These are phyloP conservation scores for Anarrhichthys ocellatus DNA, from an alignment of 2,113 vertebrate species.

Conservation along the genomic window DNA sequence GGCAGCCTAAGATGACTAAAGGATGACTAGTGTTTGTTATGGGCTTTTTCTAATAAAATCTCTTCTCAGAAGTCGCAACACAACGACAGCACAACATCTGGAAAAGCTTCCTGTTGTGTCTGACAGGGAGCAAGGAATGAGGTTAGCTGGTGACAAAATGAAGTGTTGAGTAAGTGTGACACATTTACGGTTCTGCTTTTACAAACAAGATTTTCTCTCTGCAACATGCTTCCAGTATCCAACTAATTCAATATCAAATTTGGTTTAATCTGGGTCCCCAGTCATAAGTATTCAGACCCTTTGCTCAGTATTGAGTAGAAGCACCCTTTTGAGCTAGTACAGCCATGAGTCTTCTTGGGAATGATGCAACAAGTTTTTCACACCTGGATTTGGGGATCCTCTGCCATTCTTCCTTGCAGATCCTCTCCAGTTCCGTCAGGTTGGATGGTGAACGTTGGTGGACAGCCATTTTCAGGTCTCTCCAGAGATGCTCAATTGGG, in stretches of 20 bases:
- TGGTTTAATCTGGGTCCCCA: neutral
- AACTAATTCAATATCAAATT: conserved; percentile 10
- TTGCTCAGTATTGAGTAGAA: too few species aligned
- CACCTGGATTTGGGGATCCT: too few species aligned
- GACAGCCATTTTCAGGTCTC: too few species aligned
- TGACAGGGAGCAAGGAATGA: conserved; percentile 36
- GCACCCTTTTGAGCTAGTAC: too few species aligned
- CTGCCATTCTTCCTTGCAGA: too few species aligned
- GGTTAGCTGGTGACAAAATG: conserved; percentile 40
- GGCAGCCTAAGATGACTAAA: conserved; percentile 19
- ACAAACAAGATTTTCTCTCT: conserved; percentile 9
- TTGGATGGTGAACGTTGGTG: too few species aligned
- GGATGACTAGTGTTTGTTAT: conserved; percentile 33
- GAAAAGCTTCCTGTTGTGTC: conserved; percentile 41
- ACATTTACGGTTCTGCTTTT: conserved; percentile 34
- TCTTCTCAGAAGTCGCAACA: conserved; percentile 9
- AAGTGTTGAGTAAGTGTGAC: conserved; percentile 21
- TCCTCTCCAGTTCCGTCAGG: too few species aligned
- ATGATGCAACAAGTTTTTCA: too few species aligned
- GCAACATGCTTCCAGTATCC: conserved; percentile 6
- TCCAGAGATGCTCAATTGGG: too few species aligned
- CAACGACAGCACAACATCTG: conserved; percentile 58
- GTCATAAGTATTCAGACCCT: too few species aligned
- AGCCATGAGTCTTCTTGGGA: too few species aligned
- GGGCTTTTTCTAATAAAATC: conserved; percentile 22